Evolutionary conservation across 2,113 vertebrate genomes (phyloP).

Genomic region (Protobothrops flavoviridis): DNA sequence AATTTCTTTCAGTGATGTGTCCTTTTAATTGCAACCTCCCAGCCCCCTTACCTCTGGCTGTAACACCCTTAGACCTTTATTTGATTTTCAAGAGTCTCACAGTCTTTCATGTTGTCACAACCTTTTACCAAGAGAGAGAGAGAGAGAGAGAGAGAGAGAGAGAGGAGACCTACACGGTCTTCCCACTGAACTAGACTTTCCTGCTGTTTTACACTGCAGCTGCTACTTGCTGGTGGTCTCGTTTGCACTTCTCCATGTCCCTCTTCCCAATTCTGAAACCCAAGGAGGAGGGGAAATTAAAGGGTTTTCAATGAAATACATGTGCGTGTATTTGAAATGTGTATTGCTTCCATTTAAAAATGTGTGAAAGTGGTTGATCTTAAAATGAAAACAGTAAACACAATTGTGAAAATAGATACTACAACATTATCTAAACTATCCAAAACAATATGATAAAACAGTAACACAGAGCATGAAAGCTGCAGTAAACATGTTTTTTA

Average conservation of each 20-base stretch:
- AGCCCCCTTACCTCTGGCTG: not conserved
- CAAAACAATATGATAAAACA: not conserved
- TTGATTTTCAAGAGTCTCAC: constrained; percentile 15
- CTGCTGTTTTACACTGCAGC: constrained; percentile 50
- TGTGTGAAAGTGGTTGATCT: not conserved
- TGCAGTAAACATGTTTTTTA: not conserved
- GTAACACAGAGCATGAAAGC: not conserved
- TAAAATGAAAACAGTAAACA: not conserved
- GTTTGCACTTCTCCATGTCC: not conserved
- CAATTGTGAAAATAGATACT: not conserved
- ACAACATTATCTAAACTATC: not conserved
- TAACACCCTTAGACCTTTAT: constrained; percentile 3
- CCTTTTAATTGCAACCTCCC: constrained; percentile 17
- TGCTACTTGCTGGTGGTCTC: constrained; percentile 60
- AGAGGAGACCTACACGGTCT: constrained; percentile 5
- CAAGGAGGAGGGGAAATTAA: constrained; percentile 7
- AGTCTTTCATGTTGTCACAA: constrained; percentile 41
- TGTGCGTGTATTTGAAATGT: not conserved
- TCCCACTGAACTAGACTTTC: constrained; percentile 32
- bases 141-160: too few relatives aligned
- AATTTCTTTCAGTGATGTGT: not conserved
- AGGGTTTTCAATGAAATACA: not conserved
- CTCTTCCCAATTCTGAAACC: constrained; percentile 21
- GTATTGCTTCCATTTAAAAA: not conserved
- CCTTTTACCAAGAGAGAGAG: not conserved